phyloP scores from a whole-genome alignment of 2,888 invertebrate species.

The Drosophila parthenogenetica region DNA sequence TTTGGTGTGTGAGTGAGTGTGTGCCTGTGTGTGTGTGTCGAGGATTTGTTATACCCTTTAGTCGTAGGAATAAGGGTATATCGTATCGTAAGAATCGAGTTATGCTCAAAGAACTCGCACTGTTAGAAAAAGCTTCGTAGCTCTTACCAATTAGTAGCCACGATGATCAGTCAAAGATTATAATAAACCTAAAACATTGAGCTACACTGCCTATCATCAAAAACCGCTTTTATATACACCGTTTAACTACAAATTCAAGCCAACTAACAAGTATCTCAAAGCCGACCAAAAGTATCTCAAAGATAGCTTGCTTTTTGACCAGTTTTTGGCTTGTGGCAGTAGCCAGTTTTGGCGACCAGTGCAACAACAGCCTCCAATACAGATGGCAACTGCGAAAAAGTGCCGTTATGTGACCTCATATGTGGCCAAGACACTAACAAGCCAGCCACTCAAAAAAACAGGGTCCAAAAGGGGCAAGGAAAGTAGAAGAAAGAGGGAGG shows the following conservation, averaged over 20 bases:
- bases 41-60: constrained; percentile 44
- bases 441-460: constrained; percentile 6
- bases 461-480: not conserved
- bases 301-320: not conserved
- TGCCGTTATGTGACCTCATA: constrained; percentile 75
- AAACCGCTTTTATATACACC: no score
- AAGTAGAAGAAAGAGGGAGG: not conserved
- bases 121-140: no score
- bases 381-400: constrained; percentile 30
- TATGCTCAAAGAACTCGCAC: no score
- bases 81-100: no score
- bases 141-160: not conserved
- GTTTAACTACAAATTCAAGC: no score
- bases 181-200: not conserved
- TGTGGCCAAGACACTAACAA: constrained; percentile 52
- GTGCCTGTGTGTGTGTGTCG: constrained; percentile 6
- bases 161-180: not conserved
- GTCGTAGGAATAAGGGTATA: not conserved
- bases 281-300: not conserved
- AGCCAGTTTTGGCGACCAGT: constrained; percentile 42
- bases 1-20: constrained; percentile 13
- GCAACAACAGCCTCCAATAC: constrained; percentile 28
- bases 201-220: not conserved
- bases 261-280: not conserved
- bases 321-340: constrained; percentile 66